Evolutionary conservation across 2,797 vertebrate genomes (phyloP), one percentile per base, ranked within the genome.

Genomic region (Eptatretus atami): DNA sequence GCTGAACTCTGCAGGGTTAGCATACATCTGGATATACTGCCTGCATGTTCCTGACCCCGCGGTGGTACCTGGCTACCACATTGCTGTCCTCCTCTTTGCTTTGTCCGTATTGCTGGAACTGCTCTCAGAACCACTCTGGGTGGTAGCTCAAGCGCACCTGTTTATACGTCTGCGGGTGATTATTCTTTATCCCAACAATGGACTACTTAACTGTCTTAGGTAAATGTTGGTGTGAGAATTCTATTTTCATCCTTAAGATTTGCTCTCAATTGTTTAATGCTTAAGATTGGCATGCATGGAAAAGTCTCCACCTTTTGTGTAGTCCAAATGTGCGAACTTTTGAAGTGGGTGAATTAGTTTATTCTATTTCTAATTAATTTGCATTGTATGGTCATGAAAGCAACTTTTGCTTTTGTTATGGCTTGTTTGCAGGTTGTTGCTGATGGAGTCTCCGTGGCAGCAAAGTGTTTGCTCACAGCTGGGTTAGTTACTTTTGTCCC

Each of bases 111-210:
- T 61, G n/a, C 15, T 61, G 57, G 57, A 61, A 24, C 57, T 61
- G 11, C 57, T 61, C 15, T 61, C 57, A 61, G 57, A 61, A 24
- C 57, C 57, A 24, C 11, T 61, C 57, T 61, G 57, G 57, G 57
- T 61, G 57, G 15, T 61, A 2, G 57, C 57, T 12, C 57, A 96
- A 68, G 79, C 77, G 61, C 84, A 93, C 72, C 83, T 96, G 79
- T 82, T 96, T 65, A 75, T 95, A 63, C 80, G 73, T 15, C 76
- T 96, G 63, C 95, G 94, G 78, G 87, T 92, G 64, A 71, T 75
- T 75, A 53, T 66, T 15, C 31, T 5, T 44, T 44, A 44, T 44
- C 6, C 3, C 31, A 44, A 44, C 31, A 44, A 44, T 44, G 31
- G 31, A 44, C 6, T 44, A 44, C 31, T 44, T 44, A 5, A 24